Evolutionary conservation across 2,113 vertebrate species (phyloP).

Genomic region (Elanus axillaris): DNA sequence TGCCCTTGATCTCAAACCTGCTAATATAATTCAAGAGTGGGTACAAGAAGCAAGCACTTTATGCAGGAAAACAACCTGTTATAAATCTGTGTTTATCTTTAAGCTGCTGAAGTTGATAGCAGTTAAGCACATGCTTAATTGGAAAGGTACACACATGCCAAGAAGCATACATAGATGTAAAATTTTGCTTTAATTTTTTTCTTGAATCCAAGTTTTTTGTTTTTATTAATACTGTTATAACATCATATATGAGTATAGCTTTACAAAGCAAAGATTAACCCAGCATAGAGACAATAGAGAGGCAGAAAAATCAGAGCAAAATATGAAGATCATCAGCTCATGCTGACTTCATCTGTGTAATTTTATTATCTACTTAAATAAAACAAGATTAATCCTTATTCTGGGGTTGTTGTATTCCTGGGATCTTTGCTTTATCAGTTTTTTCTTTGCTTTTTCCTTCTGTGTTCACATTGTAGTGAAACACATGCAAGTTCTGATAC

Average conservation of each 20-base stretch:
- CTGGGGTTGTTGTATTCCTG: not conserved
- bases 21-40: not conserved
- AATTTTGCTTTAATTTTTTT: not conserved
- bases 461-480: not conserved
- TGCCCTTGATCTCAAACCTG: not conserved
- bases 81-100: not conserved
- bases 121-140: not conserved
- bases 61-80: not conserved
- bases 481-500: not conserved
- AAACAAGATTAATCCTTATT: not conserved
- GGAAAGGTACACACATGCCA: not conserved
- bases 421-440: not conserved
- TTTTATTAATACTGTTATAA: not conserved
- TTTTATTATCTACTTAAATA: not conserved
- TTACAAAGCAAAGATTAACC: not conserved
- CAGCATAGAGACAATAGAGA: not conserved
- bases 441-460: not conserved
- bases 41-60: not conserved
- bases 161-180: not conserved
- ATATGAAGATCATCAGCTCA: not conserved
- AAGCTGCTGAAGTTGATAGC: not conserved
- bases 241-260: not conserved
- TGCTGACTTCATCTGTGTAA: not conserved
- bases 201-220: not conserved
- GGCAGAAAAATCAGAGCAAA: not conserved